A percentile compares a stretch with the other conserved stretches of the same genome.
phyloP scores from a whole-genome alignment of 1,140 invertebrate genomes.

The Maconellicoccus hirsutus region DNA sequence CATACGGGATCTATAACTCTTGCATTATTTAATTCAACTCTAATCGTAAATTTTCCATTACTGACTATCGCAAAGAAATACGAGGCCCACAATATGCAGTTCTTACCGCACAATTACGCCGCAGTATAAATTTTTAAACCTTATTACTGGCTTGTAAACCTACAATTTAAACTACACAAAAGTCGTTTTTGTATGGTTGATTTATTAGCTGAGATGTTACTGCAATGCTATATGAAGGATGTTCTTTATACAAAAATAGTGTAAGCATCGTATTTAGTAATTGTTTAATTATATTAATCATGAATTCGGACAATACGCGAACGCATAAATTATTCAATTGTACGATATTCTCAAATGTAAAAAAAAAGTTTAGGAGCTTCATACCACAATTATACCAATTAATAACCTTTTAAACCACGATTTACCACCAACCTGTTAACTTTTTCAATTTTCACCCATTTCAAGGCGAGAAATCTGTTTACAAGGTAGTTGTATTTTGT shows the following conservation, averaged over 20 bases:
- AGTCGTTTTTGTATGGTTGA: background rate
- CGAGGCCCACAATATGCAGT: constrained; percentile 20
- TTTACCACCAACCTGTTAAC: too few species aligned
- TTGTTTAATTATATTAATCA: too few species aligned
- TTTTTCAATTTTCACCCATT: too few species aligned
- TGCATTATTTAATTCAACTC: constrained; percentile 15
- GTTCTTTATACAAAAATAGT: background rate
- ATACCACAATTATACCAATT: too few species aligned
- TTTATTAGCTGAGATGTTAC: background rate
- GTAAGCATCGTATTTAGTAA: too few species aligned
- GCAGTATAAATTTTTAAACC: constrained; percentile 22
- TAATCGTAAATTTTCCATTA: constrained; percentile 15
- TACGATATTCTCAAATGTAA: too few species aligned
- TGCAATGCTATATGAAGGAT: background rate
- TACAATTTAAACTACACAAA: background rate
- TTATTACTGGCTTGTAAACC: constrained; percentile 15
- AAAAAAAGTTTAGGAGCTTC: too few species aligned
- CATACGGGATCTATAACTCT: constrained; percentile 16
- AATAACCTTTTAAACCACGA: too few species aligned
- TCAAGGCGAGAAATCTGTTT: too few species aligned
- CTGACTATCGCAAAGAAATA: constrained; percentile 14
- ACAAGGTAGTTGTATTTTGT: too few species aligned
- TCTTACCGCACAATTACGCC: constrained; percentile 21
- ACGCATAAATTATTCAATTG: too few species aligned
- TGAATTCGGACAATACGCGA: too few species aligned